A percentile compares a stretch with the other conserved stretches of the same genome.
Evolutionary conservation across 2,797 vertebrate species (phyloP).

Genomic region (Pyrrhura leucotis): DNA sequence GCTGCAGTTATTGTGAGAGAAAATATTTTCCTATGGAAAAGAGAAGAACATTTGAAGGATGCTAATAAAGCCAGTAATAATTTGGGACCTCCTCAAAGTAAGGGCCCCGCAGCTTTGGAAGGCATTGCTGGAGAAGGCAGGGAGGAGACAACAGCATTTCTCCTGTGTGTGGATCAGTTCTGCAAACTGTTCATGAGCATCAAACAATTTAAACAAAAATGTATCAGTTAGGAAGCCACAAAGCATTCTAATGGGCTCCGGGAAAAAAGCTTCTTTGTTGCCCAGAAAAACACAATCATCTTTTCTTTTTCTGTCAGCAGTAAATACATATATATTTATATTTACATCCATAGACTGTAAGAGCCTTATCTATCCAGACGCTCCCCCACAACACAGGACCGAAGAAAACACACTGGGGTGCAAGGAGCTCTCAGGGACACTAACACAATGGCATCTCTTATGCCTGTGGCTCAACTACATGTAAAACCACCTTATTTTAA

Average conservation of each 20-base stretch:
- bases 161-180: not conserved
- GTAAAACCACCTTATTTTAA: conserved; percentile 52
- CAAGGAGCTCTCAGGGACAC: conserved; percentile 41
- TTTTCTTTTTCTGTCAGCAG: conserved; percentile 56
- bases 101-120: not conserved
- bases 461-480: not conserved
- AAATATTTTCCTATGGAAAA: conserved; percentile 65
- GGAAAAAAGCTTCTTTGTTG: conserved; percentile 44
- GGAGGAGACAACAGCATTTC: not conserved
- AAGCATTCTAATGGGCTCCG: conserved; percentile 27
- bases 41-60: conserved; percentile 45
- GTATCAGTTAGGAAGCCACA: conserved; percentile 33
- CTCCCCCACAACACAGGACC: conserved; percentile 2
- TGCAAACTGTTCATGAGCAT: not conserved
- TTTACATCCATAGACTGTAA: conserved; percentile 49
- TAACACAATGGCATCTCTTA: conserved; percentile 50
- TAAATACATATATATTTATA: conserved; percentile 7
- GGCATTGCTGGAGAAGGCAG: not conserved
- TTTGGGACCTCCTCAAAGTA: conserved; percentile 52
- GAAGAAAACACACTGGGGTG: conserved; percentile 13
- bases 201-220: conserved; percentile 25
- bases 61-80: conserved; percentile 56
- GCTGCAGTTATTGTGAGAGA: conserved; percentile 58
- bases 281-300: conserved; percentile 53
- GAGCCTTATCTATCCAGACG: conserved; percentile 44